These are phyloP conservation scores for Nudaria mundana DNA, from an alignment of 2,888 invertebrate genomes.

Conservation along the genomic window DNA sequence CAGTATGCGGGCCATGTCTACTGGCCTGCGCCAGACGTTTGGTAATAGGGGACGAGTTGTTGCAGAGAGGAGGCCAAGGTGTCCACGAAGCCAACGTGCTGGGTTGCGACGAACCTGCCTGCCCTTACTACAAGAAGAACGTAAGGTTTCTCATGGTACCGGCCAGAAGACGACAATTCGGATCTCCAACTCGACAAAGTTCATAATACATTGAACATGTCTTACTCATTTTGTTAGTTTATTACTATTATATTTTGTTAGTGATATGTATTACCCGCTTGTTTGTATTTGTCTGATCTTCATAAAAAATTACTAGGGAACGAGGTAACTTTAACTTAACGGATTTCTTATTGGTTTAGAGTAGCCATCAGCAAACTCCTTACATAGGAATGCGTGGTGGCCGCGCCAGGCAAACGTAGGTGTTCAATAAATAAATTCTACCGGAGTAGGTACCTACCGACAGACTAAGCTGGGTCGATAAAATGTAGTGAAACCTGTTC, in stretches of 20 bases:
- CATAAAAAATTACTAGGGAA: no score
- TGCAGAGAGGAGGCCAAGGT: constrained; percentile 41
- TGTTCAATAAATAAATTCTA: no score
- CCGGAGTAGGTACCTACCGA: no score
- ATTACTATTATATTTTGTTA: constrained; percentile 3
- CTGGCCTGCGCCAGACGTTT: constrained; percentile 61
- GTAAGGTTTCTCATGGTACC: constrained; percentile 65
- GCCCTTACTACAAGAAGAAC: constrained; percentile 73
- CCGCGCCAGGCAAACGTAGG: no score
- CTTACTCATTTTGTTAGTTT: constrained; percentile 22
- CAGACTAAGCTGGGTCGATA: no score
- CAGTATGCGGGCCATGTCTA: constrained; percentile 67
- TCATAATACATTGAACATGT: constrained; percentile 17
- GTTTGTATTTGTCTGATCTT: no score
- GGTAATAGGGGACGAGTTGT: constrained; percentile 59
- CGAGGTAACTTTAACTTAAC: not conserved
- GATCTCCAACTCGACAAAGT: constrained; percentile 49
- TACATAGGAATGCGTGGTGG: no score
- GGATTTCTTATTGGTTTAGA: not conserved
- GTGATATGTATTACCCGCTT: not conserved
- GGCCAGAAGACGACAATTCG: constrained; percentile 47
- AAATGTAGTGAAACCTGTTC: no score
- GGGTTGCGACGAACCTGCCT: constrained; percentile 71
- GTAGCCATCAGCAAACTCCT: no score
- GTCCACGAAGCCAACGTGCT: constrained; percentile 59